Evolutionary conservation across 37 sponge, comb jelly and placozoan genomes (phyloP).

Genomic region (Corticium candelabrum): DNA sequence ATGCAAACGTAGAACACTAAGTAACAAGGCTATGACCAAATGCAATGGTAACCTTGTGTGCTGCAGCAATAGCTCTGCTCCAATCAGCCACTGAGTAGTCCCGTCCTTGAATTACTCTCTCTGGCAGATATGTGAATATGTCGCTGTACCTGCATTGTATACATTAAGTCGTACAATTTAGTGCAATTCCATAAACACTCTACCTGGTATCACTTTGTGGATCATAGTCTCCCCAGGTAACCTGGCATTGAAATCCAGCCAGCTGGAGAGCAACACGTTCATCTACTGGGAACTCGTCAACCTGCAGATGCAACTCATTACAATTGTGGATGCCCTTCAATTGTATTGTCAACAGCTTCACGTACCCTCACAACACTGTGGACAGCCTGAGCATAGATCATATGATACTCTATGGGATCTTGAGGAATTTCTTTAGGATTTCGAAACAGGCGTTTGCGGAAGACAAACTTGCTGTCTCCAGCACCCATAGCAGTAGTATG

Average conservation of each 20-base stretch:
- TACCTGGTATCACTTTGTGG: slow-evolving; percentile 19
- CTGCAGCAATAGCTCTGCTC: slow-evolving; percentile 63
- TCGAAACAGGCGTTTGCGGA: slow-evolving; percentile 82
- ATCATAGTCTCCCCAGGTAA: slow-evolving; percentile 72
- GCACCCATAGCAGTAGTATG: slow-evolving; percentile 81
- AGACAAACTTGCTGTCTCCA: slow-evolving; percentile 85
- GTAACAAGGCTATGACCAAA: no score
- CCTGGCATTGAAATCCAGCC: slow-evolving; percentile 84
- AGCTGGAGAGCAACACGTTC: slow-evolving; percentile 82
- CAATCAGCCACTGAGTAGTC: slow-evolving; percentile 62
- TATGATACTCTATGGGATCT: slow-evolving; percentile 92
- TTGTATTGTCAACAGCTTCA: neutral
- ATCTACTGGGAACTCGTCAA: slow-evolving; percentile 88
- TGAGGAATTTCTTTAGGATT: slow-evolving; percentile 89
- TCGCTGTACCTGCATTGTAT: slow-evolving; percentile 51
- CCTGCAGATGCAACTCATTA: slow-evolving; percentile 14
- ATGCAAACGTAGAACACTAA: slow-evolving; percentile 1
- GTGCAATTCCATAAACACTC: no score
- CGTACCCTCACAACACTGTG: slow-evolving; percentile 80
- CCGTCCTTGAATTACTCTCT: slow-evolving; percentile 38
- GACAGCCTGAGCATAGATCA: slow-evolving; percentile 95
- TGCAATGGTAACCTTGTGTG: slow-evolving; percentile 67
- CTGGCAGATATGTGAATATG: slow-evolving; percentile 42
- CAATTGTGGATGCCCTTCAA: neutral
- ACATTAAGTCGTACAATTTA: neutral